Evolutionary conservation across 2,888 invertebrate genomes (phyloP), one percentile per base, ranked within the genome.

Genomic region (Bombylius discolor): DNA sequence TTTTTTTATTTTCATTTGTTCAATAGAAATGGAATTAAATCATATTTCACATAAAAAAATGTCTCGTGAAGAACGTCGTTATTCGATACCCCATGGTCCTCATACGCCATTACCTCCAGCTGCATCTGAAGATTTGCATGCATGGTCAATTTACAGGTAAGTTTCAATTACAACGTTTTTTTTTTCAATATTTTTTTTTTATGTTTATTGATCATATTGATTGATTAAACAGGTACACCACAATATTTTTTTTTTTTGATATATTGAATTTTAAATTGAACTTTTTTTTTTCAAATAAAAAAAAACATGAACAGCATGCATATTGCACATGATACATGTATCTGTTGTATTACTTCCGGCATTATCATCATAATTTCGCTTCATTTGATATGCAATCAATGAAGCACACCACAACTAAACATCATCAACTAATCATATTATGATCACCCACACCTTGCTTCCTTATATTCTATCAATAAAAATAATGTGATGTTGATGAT

Each of bases 121-220:
- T 70, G 88, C 90, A 64, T 89, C 89, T 53, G 93, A 94, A 71
- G 94, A 94, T 72, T 80, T 95, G 59, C 94, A 95, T 73, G 94
- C 94, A 58, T 95, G 95, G 95, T 93, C 93, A 63, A 95, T 95
- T 71, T 90, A 90, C 77, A 85, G 89, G 89, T 88, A 72, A 66
- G 60, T 45, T 33, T 23, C 11, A 44, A 49, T 4, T 23, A 47
- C 23, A 12, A 47, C 31, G 5, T 47, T 23, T 4, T 23, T 6
- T 46, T 14, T 46, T 13, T 14, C 34, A 6, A 34, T 34, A 6
- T 34, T 34, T 34, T 36, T 36, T 36, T 36, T 36, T 36, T 36
- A 7, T 36, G 5, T 44, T 44, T 44, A 23, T 9, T 50, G 23
- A 23, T 23, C 23, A 23, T 23, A 23, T 23, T 23, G 23, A 23